Evolutionary conservation across 1,140 invertebrate species (phyloP).

Genomic region (Drosophila ercepeae): DNA sequence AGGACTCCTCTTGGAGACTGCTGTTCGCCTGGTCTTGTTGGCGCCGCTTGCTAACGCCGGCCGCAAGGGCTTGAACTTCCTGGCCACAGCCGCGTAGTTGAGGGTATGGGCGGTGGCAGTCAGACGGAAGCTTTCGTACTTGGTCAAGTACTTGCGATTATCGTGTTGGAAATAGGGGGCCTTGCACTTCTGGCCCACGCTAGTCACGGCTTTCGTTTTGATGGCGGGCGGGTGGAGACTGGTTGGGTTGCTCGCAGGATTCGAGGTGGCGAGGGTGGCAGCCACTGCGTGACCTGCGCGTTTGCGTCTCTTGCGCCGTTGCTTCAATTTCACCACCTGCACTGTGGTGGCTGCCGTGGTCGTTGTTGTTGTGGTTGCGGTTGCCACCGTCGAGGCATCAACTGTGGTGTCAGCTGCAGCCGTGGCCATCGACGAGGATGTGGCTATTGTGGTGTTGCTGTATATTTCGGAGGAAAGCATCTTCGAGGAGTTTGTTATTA

Average conservation of each 20-base stretch:
- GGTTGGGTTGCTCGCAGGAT: constrained; percentile 3
- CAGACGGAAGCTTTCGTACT: constrained; percentile 68
- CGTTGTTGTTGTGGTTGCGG: constrained; percentile 26
- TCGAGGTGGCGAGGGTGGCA: constrained; percentile 25
- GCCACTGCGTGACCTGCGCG: constrained; percentile 58
- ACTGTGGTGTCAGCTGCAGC: constrained; percentile 20
- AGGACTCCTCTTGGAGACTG: constrained; percentile 27
- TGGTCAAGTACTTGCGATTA: constrained; percentile 70
- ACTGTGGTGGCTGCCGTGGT: constrained; percentile 37
- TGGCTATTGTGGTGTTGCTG: constrained; percentile 48
- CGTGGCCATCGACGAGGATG: constrained; percentile 35
- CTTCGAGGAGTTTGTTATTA: not conserved
- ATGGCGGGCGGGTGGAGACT: not conserved
- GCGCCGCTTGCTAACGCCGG: constrained; percentile 73
- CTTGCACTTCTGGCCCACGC: constrained; percentile 57
- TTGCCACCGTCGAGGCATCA: constrained; percentile 13
- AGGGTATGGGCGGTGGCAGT: constrained; percentile 56
- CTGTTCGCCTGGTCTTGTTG: constrained; percentile 75
- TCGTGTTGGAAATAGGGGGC: constrained; percentile 79
- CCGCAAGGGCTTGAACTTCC: constrained; percentile 76
- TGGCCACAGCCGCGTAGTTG: constrained; percentile 77
- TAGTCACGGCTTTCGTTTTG: not conserved
- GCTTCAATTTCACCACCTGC: constrained; percentile 64
- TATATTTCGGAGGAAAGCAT: constrained; percentile 77
- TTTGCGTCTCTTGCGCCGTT: constrained; percentile 75